phyloP scores from a whole-genome alignment of 2,797 vertebrate species.

The Chrysocyon brachyurus region DNA sequence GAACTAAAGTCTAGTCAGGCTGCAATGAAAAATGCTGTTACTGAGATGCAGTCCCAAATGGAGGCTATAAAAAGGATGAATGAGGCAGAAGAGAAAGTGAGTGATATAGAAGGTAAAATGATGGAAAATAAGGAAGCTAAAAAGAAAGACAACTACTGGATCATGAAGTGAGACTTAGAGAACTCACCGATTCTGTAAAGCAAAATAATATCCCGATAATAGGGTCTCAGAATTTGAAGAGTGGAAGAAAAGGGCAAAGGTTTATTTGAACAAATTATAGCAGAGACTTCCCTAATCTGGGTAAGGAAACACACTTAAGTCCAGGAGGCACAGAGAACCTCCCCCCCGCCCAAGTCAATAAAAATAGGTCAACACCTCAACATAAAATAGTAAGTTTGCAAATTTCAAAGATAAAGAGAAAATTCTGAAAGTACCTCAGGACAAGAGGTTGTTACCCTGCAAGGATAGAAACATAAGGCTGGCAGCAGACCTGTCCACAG shows the following conservation, averaged over 20 bases:
- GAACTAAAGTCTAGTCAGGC: background rate
- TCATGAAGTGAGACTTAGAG: background rate
- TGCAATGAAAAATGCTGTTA: background rate
- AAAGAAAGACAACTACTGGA: background rate
- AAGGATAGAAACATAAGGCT: background rate
- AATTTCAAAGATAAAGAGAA: background rate
- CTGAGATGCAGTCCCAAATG: background rate
- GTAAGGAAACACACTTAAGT: background rate
- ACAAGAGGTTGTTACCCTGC: background rate
- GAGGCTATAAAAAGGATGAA: background rate
- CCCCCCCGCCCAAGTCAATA: background rate
- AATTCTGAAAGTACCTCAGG: background rate
- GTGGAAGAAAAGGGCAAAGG: background rate
- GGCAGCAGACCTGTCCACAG: background rate
- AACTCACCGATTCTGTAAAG: background rate
- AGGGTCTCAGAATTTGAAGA: background rate
- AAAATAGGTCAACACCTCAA: background rate
- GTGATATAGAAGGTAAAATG: background rate
- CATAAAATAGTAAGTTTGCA: background rate
- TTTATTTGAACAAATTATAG: background rate
- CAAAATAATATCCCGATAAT: background rate
- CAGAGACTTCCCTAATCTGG: background rate
- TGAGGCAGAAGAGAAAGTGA: background rate
- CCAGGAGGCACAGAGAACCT: background rate
- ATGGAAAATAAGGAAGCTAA: background rate